Evolutionary conservation across 2,113 vertebrate species (phyloP).

Genomic region (Burhinus oedicnemus): DNA sequence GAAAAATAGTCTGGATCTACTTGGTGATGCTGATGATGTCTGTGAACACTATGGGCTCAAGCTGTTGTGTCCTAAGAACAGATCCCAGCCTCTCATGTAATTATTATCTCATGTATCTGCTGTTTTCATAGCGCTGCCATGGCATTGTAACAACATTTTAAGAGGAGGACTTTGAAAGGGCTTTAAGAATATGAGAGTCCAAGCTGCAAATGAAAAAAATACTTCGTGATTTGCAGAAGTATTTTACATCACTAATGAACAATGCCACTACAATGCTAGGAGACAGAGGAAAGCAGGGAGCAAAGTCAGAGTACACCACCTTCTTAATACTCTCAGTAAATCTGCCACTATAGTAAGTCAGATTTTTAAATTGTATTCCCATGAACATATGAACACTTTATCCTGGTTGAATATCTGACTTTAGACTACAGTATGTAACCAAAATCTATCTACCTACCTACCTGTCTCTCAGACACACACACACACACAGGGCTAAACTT

Average conservation of each 20-base stretch:
- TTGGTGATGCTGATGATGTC: background rate
- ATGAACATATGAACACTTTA: background rate
- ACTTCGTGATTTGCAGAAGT: background rate
- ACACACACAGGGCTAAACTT: background rate
- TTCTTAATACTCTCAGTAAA: background rate
- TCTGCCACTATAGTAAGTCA: background rate
- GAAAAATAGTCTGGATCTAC: background rate
- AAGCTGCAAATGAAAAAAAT: background rate
- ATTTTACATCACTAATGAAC: background rate
- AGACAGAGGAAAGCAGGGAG: background rate
- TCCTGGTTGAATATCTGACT: background rate
- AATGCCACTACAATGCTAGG: accelerated
- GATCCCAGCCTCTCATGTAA: background rate
- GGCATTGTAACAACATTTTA: background rate
- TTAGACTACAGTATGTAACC: background rate
- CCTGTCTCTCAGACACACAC: no score
- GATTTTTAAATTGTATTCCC: background rate
- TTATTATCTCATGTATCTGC: background rate
- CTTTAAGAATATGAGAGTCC: background rate
- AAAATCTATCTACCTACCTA: background rate
- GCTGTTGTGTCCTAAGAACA: background rate
- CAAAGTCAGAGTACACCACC: background rate
- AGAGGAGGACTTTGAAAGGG: background rate
- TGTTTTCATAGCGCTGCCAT: background rate
- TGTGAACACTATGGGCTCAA: background rate